A percentile compares a stretch with the other conserved stretches of the same genome.
Evolutionary conservation across 2,888 invertebrate species (phyloP).

Genomic region (Tanytarsus gracilentus): DNA sequence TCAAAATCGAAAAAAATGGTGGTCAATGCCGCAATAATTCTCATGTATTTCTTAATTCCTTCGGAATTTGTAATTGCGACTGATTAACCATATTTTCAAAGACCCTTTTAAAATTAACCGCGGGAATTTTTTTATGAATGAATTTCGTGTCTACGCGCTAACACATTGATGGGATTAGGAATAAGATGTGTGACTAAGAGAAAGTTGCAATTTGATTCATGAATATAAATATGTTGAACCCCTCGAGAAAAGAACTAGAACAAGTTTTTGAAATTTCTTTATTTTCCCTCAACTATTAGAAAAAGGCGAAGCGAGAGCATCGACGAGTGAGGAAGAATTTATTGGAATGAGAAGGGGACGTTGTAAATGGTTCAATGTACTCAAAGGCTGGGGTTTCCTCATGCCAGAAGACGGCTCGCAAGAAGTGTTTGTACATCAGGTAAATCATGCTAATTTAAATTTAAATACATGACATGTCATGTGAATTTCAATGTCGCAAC

Average conservation of each 20-base stretch:
- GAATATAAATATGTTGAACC: too few relatives aligned
- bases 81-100: too few relatives aligned
- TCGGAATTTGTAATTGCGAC: too few relatives aligned
- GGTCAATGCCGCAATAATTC: too few relatives aligned
- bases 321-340: constrained; percentile 37
- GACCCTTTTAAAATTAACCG: too few relatives aligned
- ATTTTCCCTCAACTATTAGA: constrained; percentile 32
- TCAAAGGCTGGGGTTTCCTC: constrained; percentile 91
- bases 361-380: constrained; percentile 95
- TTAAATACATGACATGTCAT: background rate
- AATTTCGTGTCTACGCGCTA: too few relatives aligned
- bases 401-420: constrained; percentile 82
- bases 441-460: constrained; percentile 38
- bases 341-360: constrained; percentile 55
- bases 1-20: too few relatives aligned
- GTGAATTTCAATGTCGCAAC: constrained; percentile 38
- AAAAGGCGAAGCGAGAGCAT: constrained; percentile 33
- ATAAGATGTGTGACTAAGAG: too few relatives aligned
- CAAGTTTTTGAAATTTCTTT: background rate
- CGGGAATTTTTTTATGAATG: too few relatives aligned
- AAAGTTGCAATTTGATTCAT: too few relatives aligned
- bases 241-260: background rate
- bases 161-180: too few relatives aligned
- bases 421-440: constrained; percentile 93
- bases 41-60: too few relatives aligned